Evolutionary conservation across 2,888 invertebrate species (phyloP), one percentile per base, ranked within the genome.

Genomic region (Salticus scenicus): DNA sequence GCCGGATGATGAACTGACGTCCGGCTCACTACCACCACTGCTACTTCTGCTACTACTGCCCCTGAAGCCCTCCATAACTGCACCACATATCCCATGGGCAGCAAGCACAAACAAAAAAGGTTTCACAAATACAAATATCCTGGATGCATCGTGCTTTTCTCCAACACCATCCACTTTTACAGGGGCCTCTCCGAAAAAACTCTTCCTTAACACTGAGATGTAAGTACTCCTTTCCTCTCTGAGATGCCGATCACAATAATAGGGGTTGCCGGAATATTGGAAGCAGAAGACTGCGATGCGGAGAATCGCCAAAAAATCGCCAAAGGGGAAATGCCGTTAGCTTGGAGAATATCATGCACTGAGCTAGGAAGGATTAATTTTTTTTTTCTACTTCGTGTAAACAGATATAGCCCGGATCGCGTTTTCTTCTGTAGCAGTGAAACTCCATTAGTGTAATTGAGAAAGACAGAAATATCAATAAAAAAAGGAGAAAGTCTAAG

Each of bases 41-140:
- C 64, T 71, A 41, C 70, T 66, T 27, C 69, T 77, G 42, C 77
- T 67, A 28, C 77, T 73, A 51, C 79, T 80, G 77, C 83, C 83
- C 83, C 83, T 67, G n/a, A 66, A 57, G 5, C 77, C 76, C 77
- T 77, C 83, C 83, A 77, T 77, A 17, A 33, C 66, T 27, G 27
- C n/a, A 30, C 67, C 83, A 57, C 66, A 72, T 77, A 83, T 83
- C 83, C 83, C 83, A 83, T 83, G n/a, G 70, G 77, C 51, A n/a
- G 33, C 20, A 7, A 1, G 24, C 57, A 5, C 14, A 24, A 7
- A 37, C 7, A 37, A 37, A 37, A 37, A 37, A 7, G 7, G 7
- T 10, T 37, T 37, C 4, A 10, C 37, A 37, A 10, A 7, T 37
- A 37, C 10, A n/a, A n/a, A n/a, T 37, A 7, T 10, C 10, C 37